A percentile compares a stretch with the other conserved stretches of the same genome.
Conservation (phyloP, 2,888 invertebrate species). For the Parnassius glacialis region DNA sequence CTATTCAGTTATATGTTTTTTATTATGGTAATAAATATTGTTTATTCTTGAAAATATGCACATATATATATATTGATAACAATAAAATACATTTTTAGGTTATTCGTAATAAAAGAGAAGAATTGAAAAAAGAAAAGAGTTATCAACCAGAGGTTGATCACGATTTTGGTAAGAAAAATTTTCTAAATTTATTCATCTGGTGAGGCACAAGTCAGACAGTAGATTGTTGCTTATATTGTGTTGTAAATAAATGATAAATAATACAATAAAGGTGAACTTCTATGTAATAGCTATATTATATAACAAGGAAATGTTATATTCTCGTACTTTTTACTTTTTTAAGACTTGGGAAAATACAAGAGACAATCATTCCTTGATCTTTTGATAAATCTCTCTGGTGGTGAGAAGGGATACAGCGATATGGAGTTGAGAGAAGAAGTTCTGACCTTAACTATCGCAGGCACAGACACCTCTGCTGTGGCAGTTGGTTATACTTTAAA, state of each 20-base stretch:
- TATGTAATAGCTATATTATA: neutral
- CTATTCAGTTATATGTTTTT: too few species aligned
- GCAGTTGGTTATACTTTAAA: constrained; percentile 64
- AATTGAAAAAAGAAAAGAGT: constrained; percentile 44
- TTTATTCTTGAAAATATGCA: too few species aligned
- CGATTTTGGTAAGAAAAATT: constrained; percentile 49
- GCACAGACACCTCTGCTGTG: constrained; percentile 76
- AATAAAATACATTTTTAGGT: constrained; percentile 44
- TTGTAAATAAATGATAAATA: too few species aligned
- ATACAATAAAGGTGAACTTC: neutral
- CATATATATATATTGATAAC: too few species aligned
- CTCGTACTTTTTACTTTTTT: constrained; percentile 5
- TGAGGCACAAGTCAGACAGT: neutral
- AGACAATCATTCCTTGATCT: constrained; percentile 79
- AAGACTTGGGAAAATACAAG: constrained; percentile 56
- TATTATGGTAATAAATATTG: neutral
- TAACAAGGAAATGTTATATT: neutral
- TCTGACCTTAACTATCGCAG: constrained; percentile 79
- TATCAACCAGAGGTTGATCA: constrained; percentile 47
- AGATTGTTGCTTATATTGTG: neutral
- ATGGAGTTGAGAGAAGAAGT: constrained; percentile 80
- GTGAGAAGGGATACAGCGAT: constrained; percentile 72
- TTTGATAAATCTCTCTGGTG: constrained; percentile 72
- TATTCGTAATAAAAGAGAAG: constrained; percentile 51
- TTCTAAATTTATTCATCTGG: neutral